A percentile compares a stretch with the other conserved stretches of the same genome.
Evolutionary conservation across 2,888 invertebrate genomes (phyloP).

Genomic region (Caenorhabditis doughertyi): DNA sequence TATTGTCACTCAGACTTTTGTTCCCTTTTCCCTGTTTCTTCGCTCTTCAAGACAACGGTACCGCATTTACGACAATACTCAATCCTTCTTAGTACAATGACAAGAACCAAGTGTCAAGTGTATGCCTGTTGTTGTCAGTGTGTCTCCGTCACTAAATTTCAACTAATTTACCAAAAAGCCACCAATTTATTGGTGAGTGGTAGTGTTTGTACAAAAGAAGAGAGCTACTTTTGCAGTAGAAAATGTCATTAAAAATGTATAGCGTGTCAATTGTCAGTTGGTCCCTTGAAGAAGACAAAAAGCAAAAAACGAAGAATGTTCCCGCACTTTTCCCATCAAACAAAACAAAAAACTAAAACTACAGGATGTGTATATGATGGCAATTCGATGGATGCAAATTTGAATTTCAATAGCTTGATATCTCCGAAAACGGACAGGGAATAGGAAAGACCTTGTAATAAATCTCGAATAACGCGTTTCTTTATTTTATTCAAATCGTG

Average conservation of each 20-base stretch:
- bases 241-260: slow-evolving; percentile 51
- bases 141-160: slow-evolving; percentile 34
- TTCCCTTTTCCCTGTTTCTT: neutral
- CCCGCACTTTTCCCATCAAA: slow-evolving; percentile 48
- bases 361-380: slow-evolving; percentile 47
- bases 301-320: slow-evolving; percentile 20
- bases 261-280: slow-evolving; percentile 36
- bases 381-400: slow-evolving; percentile 36
- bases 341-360: slow-evolving; percentile 9
- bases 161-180: slow-evolving; percentile 50
- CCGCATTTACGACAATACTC: slow-evolving; percentile 58
- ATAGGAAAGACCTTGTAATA: slow-evolving; percentile 56
- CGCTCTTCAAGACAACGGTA: slow-evolving; percentile 21
- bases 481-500: slow-evolving; percentile 46
- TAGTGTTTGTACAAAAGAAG: slow-evolving; percentile 22
- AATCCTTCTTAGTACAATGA: slow-evolving; percentile 51
- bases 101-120: slow-evolving; percentile 56
- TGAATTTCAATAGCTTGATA: slow-evolving; percentile 52
- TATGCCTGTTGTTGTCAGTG: slow-evolving; percentile 29
- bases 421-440: slow-evolving; percentile 42
- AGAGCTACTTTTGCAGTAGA: slow-evolving; percentile 43
- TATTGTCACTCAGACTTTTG: slow-evolving; percentile 59
- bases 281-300: slow-evolving; percentile 24
- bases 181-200: slow-evolving; percentile 35
- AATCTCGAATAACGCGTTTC: slow-evolving; percentile 57